phyloP scores from a whole-genome alignment of 2,113 vertebrate genomes.

The Pterocles orientalis region DNA sequence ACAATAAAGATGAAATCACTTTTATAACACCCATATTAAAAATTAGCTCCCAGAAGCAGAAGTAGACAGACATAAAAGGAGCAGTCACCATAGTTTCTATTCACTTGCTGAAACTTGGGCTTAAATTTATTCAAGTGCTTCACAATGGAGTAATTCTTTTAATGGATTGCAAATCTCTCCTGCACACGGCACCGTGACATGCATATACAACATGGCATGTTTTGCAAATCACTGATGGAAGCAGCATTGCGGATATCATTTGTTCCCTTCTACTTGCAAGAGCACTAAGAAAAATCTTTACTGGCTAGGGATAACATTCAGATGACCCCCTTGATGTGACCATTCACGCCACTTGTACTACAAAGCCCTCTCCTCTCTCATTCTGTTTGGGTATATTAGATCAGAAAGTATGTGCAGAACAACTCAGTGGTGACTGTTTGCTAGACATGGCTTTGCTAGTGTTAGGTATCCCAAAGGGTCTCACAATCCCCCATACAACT shows the following conservation, averaged over 20 bases:
- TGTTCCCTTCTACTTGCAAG: neutral
- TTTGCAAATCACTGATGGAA: neutral
- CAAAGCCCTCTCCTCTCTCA: neutral
- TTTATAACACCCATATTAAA: neutral
- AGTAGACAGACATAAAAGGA: neutral
- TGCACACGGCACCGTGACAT: rapidly evolving
- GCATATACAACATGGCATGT: neutral
- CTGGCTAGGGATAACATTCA: neutral
- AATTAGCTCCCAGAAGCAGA: neutral
- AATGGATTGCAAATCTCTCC: neutral
- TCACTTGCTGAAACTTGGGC: neutral
- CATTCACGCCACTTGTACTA: neutral
- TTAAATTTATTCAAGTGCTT: neutral
- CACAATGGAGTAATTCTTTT: neutral
- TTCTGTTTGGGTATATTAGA: neutral
- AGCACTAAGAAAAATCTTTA: neutral
- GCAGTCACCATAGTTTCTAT: neutral
- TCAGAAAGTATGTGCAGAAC: neutral
- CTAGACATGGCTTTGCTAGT: neutral
- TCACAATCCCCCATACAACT: neutral
- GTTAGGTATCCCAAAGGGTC: neutral
- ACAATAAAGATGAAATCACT: neutral
- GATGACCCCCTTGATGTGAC: neutral
- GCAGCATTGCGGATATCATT: neutral
- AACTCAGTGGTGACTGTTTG: neutral